Conservation (phyloP, 2,888 invertebrate species). For the Stenotaenia linearis region DNA sequence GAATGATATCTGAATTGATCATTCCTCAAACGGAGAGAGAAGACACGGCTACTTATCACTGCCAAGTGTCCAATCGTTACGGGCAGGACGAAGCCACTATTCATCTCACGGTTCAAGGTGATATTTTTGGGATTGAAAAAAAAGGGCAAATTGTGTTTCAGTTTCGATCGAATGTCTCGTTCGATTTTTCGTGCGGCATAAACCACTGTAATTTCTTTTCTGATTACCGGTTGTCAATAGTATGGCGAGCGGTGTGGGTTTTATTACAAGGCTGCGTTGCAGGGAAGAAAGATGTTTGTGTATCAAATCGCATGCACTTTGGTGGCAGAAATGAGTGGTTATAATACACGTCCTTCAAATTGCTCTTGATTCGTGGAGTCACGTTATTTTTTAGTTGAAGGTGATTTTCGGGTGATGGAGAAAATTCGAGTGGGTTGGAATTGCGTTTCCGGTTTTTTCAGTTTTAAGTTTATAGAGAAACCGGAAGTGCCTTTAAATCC, state of each 20-base stretch:
- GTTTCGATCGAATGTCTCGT: background rate
- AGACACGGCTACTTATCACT: constrained; percentile 54
- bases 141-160: background rate
- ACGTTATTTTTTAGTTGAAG: background rate
- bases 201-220: background rate
- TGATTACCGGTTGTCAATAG: background rate
- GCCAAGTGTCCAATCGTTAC: constrained; percentile 71
- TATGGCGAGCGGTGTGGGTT: background rate
- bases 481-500: too few relatives aligned
- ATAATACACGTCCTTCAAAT: background rate
- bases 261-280: background rate
- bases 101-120: constrained; percentile 82
- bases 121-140: too few relatives aligned
- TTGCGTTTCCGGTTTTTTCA: too few relatives aligned
- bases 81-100: constrained; percentile 87
- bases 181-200: background rate
- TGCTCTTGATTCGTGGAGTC: background rate
- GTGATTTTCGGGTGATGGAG: too few relatives aligned
- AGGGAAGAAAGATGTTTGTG: background rate
- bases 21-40: constrained; percentile 56
- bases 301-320: background rate
- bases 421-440: too few relatives aligned
- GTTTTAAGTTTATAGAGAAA: background rate
- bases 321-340: background rate
- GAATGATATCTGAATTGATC: constrained; percentile 53